Evolutionary conservation across 1,140 invertebrate genomes (phyloP).

Genomic region (Littorina saxatilis): DNA sequence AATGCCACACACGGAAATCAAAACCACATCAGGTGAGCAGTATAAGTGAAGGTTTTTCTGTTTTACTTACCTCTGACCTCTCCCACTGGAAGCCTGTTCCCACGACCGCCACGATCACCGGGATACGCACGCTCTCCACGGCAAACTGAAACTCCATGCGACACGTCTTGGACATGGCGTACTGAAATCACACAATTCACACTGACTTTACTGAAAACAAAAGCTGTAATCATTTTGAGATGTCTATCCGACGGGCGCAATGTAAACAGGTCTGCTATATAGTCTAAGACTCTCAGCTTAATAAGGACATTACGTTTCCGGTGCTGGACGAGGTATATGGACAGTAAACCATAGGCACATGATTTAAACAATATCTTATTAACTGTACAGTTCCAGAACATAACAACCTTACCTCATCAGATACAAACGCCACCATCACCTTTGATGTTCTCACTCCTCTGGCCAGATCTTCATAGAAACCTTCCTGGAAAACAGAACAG

Average conservation of each 20-base stretch:
- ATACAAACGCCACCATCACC: slow-evolving; percentile 73
- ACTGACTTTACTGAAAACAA: too few relatives aligned
- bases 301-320: too few relatives aligned
- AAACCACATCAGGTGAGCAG: not conserved
- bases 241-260: too few relatives aligned
- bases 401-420: slow-evolving; percentile 75
- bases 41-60: too few relatives aligned
- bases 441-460: slow-evolving; percentile 70
- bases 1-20: not conserved
- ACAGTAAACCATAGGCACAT: too few relatives aligned
- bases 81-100: slow-evolving; percentile 72
- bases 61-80: slow-evolving; percentile 59
- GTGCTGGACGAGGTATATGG: too few relatives aligned
- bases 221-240: not conserved
- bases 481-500: slow-evolving; percentile 56
- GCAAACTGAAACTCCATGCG: slow-evolving; percentile 73
- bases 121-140: slow-evolving; percentile 62
- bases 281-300: too few relatives aligned
- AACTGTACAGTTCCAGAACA: too few relatives aligned
- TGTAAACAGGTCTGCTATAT: too few relatives aligned
- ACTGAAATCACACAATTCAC: slow-evolving; percentile 51
- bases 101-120: slow-evolving; percentile 68
- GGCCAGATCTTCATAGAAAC: slow-evolving; percentile 72
- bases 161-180: slow-evolving; percentile 69
- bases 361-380: too few relatives aligned